Base-by-base conservation (phyloP, 2,113 vertebrate genomes). In the Prunella himalayana region DNA sequence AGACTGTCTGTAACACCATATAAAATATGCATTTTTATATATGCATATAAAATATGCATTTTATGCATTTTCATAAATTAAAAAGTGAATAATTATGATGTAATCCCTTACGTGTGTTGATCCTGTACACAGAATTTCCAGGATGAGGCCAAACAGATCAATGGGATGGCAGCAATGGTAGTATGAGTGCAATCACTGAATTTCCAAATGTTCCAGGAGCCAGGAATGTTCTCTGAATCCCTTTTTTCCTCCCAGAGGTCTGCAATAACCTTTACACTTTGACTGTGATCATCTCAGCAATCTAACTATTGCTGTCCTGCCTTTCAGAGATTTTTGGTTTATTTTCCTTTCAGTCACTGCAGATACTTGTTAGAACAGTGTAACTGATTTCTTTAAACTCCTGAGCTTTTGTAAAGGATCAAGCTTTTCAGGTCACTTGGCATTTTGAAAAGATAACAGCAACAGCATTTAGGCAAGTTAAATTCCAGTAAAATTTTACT, bases 141-240 rank as follows among this genome's bases (percentile, higher is more conserved):
- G 80, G 53, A 8, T 11, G n/a, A 86, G 33, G 66, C 35, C 42
- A 19, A 16, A 5, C 56, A 73, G 59, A n/a, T 22, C 42, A 30
- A n/a, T 11, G 4, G 13, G 1, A 2, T 6, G 35, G 76, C 51
- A 87, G 22, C 23, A 75, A 7, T 23, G 31, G 33, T 0, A 21
- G 20, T 5, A 11, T 4, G 23, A 60, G 35, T 35, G 42, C 4
- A 50, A n/a, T 16, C 19, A 18, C 11, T 21, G 1, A 1, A 54
- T 45, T 37, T 31, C 65, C 10, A 15, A 31, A 30, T 15, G 47
- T 28, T 6, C 9, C 56, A 82, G 24, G n/a, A 60, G 72, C 20
- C 17, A 50, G 41, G 25, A 54, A 49, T 11, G 13, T 17, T 35
- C 22, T 25, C 27, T 22, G 18, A n/a, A 44, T 18, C 30, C 22